Evolutionary conservation across 1,140 invertebrate genomes (phyloP), one percentile per base, ranked within the genome.

Genomic region (Calosoma granatense): DNA sequence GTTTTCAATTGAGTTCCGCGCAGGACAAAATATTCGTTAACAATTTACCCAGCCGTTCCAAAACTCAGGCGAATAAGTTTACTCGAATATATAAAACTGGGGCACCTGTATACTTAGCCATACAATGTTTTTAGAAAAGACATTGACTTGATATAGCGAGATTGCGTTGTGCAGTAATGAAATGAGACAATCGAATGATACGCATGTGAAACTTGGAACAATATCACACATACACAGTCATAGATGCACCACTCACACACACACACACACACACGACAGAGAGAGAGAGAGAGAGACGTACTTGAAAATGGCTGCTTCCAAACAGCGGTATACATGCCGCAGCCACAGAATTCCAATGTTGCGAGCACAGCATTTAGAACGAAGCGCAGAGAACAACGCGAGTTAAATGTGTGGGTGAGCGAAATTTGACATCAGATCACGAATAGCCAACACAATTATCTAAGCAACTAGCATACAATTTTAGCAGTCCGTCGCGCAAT

Each of bases 311-410:
- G 41, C 41, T 47, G 41, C 41, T 47, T 47, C 41, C 41, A 9
- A 47, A 47, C 15, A 17, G 41, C 15, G 41, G 41, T 47, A 47
- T 47, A 17, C 41, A 47, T 47, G 41, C 41, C 41, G 17, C 41
- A 47, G 6, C 41, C 41, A 47, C 41, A 47, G 6, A 4, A 47
- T 9, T 47, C 41, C 41, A 47, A 47, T 17, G 41, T 11, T 47
- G 41, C 41, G 41, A 47, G 41, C 41, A 47, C 41, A 47, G 41
- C 41, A 47, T 47, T 47, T 6, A 47, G 41, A 47, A 47, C 41
- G 6, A 47, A 17, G 41, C 41, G 17, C 41, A 11, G 26, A 36
- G 6, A n/a, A 36, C 26, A 36, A 36, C 26, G 6, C 26, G 26
- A 36, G 26, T 36, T 36, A 9, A 36, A 36, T n/a, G 26, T 36